Evolutionary conservation across 1,140 invertebrate genomes (phyloP).

Genomic region (Brachionus rotundiformis): DNA sequence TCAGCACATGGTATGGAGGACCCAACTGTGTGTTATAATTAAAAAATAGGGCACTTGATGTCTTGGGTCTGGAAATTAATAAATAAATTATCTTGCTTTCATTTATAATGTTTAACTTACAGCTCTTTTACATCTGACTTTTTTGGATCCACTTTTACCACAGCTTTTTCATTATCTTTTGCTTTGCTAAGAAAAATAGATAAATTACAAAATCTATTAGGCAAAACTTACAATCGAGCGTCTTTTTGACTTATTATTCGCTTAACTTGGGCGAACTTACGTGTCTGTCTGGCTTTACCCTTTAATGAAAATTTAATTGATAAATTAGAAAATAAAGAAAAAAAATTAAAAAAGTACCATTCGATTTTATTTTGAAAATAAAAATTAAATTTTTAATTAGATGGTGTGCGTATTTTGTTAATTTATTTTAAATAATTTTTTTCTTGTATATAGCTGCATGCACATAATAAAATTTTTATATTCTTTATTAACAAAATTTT

Average conservation of each 20-base stretch:
- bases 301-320: not conserved
- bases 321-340: not conserved
- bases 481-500: not conserved
- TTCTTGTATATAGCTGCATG: not conserved
- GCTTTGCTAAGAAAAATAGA: constrained; percentile 9
- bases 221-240: not conserved
- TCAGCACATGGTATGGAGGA: constrained; percentile 91
- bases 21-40: constrained; percentile 98
- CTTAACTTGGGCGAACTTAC: constrained; percentile 53
- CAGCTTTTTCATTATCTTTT: constrained; percentile 2
- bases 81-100: not conserved
- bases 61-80: constrained; percentile 69
- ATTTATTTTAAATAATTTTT: constrained; percentile 2
- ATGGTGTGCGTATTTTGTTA: constrained; percentile 32
- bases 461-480: not conserved
- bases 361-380: not conserved
- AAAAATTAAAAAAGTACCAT: not conserved
- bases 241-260: constrained; percentile 45
- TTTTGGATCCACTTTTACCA: constrained; percentile 15
- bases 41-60: constrained; percentile 90
- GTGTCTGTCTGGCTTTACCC: constrained; percentile 52
- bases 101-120: not conserved
- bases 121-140: not conserved
- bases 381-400: not conserved
- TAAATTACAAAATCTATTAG: not conserved